These are phyloP conservation scores for Salvelinus namaycush DNA, from an alignment of 2,113 vertebrate genomes.

Conservation along the genomic window DNA sequence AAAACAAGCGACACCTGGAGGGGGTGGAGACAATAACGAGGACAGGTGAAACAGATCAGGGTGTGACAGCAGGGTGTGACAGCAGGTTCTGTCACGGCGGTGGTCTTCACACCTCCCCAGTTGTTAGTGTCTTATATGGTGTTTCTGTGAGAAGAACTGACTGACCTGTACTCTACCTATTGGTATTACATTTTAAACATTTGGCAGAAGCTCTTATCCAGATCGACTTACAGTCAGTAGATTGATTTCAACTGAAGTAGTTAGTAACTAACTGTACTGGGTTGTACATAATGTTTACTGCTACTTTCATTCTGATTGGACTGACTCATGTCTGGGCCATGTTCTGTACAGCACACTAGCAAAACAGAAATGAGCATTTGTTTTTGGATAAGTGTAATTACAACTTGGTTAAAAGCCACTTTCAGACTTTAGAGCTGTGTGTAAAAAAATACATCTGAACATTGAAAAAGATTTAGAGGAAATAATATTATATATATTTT, in stretches of 20 bases:
- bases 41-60: too few relatives aligned
- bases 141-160: background rate
- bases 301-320: too few relatives aligned
- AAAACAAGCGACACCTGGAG: too few relatives aligned
- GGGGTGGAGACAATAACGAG: too few relatives aligned
- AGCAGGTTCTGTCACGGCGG: constrained; percentile 23
- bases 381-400: background rate
- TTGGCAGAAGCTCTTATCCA: too few relatives aligned
- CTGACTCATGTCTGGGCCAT: too few relatives aligned
- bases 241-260: too few relatives aligned
- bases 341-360: background rate
- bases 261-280: constrained; percentile 61
- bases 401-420: background rate
- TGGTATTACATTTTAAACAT: too few relatives aligned
- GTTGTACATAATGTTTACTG: constrained; percentile 25
- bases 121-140: background rate
- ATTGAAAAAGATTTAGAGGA: too few relatives aligned
- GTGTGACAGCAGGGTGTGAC: background rate
- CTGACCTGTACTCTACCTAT: background rate
- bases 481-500: constrained; percentile 1
- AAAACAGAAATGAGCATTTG: background rate
- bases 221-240: too few relatives aligned
- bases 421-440: background rate
- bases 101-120: constrained; percentile 39
- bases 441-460: background rate